phyloP scores from a whole-genome alignment of 2,888 invertebrate genomes.

The Spisula solida region DNA sequence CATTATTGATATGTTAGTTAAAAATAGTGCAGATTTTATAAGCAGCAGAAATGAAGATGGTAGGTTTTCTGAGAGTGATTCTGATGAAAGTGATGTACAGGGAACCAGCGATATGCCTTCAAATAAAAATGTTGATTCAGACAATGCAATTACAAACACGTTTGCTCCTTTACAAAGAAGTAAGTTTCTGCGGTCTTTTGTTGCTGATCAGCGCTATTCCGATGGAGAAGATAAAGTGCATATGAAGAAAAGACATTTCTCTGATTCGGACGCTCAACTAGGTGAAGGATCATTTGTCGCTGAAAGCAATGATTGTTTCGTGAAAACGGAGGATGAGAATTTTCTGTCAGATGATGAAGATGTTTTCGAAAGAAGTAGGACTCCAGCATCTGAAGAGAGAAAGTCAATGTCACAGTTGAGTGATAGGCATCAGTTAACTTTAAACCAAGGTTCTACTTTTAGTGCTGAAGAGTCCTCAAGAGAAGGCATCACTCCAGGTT shows the following conservation, averaged over 20 bases:
- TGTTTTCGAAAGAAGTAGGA: background rate
- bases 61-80: slow-evolving; percentile 51
- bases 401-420: background rate
- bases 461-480: background rate
- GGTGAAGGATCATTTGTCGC: slow-evolving; percentile 66
- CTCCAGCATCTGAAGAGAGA: background rate
- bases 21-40: slow-evolving; percentile 11
- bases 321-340: slow-evolving; percentile 27
- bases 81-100: slow-evolving; percentile 22
- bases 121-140: background rate
- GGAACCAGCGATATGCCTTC: background rate
- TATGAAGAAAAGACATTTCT: slow-evolving; percentile 56
- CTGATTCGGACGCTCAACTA: slow-evolving; percentile 64
- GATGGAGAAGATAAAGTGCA: slow-evolving; percentile 43
- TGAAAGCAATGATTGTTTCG: slow-evolving; percentile 37
- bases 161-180: slow-evolving; percentile 27
- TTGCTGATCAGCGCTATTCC: slow-evolving; percentile 51
- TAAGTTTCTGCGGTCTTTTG: background rate
- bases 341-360: slow-evolving; percentile 38
- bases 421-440: background rate
- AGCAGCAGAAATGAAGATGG: slow-evolving; percentile 44
- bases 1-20: slow-evolving; percentile 41
- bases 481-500: slow-evolving; percentile 53
- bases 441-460: slow-evolving; percentile 9
- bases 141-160: background rate